Evolutionary conservation across 2,797 vertebrate genomes (phyloP).

Genomic region (Petrocephalus schoutedeni): DNA sequence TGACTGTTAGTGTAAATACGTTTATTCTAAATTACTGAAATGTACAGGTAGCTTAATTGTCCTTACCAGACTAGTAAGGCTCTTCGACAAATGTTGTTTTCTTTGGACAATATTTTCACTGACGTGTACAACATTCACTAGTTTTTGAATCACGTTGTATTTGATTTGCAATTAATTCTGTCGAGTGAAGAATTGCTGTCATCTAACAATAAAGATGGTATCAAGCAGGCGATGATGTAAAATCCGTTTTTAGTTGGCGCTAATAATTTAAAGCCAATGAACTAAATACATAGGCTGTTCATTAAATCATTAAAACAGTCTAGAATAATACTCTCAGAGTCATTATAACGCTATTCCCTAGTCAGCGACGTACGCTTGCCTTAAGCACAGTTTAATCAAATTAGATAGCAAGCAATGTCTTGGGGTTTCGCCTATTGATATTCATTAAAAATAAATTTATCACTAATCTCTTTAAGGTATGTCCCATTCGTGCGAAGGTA

Average conservation of each 20-base stretch:
- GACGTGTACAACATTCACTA: neutral
- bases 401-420: conserved; percentile 82
- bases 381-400: conserved; percentile 90
- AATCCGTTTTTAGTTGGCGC: conserved; percentile 78
- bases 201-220: conserved; percentile 66
- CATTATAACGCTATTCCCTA: conserved; percentile 80
- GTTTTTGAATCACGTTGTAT: conserved; percentile 48
- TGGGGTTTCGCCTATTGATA: conserved; percentile 83
- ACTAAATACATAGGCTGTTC: conserved; percentile 82
- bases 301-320: conserved; percentile 89
- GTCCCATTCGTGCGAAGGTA: conserved; percentile 71
- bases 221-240: conserved; percentile 77
- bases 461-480: conserved; percentile 78
- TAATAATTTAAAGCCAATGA: conserved; percentile 83
- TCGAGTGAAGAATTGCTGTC: neutral
- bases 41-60: neutral
- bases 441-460: conserved; percentile 93
- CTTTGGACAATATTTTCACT: neutral
- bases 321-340: conserved; percentile 81
- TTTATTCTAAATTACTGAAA: neutral
- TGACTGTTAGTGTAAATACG: neutral
- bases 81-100: neutral
- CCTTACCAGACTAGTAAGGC: neutral
- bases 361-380: conserved; percentile 76
- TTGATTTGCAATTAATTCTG: conserved; percentile 24